Percentiles rank a stretch among this genome's conserved stretches.
Evolutionary conservation across 1,140 invertebrate species (phyloP).

Genomic region (Drosophila lini): DNA sequence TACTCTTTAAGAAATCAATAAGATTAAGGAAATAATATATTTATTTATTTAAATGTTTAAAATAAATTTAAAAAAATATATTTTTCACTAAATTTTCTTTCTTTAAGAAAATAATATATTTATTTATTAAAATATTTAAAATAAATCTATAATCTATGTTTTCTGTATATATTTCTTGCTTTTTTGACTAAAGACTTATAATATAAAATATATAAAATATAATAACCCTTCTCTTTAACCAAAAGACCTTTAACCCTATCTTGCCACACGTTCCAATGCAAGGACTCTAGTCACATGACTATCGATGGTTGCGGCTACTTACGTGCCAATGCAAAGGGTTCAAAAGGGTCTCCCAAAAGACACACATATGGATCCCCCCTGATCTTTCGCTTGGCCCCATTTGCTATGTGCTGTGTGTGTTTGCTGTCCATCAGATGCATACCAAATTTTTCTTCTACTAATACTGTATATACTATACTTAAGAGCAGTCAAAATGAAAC

Average conservation of each 20-base stretch:
- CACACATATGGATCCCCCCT: slow-evolving; percentile 32
- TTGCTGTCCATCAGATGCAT: slow-evolving; percentile 80
- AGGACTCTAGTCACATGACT: slow-evolving; percentile 63
- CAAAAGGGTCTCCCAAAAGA: slow-evolving; percentile 55
- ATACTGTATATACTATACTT: slow-evolving; percentile 44
- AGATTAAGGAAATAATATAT: no score
- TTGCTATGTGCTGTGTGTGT: slow-evolving; percentile 56
- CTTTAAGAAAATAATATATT: not conserved
- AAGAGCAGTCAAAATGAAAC: slow-evolving; percentile 76
- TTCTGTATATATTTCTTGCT: not conserved
- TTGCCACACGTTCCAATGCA: slow-evolving; percentile 13
- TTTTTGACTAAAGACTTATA: not conserved
- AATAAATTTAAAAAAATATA: not conserved
- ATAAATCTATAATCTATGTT: not conserved
- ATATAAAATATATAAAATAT: not conserved
- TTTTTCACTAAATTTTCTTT: no score
- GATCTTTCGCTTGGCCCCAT: slow-evolving; percentile 70
- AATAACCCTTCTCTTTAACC: no score
- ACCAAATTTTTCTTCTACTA: slow-evolving; percentile 65
- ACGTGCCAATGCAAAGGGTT: slow-evolving; percentile 77
- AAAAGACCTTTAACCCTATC: not conserved
- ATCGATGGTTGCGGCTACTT: slow-evolving; percentile 74
- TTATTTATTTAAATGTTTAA: not conserved
- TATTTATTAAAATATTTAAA: not conserved
- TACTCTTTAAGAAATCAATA: slow-evolving; percentile 35